A percentile compares a stretch with the other conserved stretches of the same genome.
These are phyloP conservation scores for Phrynocephalus guinanensis DNA, from an alignment of 2,797 vertebrate genomes.

Conservation along the genomic window DNA sequence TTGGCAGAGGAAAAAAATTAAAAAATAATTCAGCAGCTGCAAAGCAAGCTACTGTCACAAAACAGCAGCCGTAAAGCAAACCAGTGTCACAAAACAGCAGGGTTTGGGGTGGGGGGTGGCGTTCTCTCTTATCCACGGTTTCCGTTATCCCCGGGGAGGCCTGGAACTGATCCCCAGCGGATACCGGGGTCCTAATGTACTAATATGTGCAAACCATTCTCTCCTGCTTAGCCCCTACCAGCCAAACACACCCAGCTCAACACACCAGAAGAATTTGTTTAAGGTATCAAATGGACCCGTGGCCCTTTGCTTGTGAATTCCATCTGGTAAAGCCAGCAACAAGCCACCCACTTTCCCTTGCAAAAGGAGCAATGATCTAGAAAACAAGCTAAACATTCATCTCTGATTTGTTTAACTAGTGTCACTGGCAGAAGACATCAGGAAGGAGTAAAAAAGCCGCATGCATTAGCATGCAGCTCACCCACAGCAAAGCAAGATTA, in stretches of 20 bases:
- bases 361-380: neutral
- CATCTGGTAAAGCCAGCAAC: neutral
- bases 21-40: too few species aligned
- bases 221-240: neutral
- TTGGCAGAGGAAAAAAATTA: too few species aligned
- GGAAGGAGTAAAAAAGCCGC: neutral
- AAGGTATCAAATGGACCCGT: neutral
- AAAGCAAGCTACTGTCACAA: too few species aligned
- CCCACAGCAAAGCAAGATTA: neutral
- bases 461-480: neutral
- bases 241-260: neutral
- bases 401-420: neutral
- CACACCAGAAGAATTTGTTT: neutral
- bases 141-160: too few species aligned
- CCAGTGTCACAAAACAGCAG: too few species aligned
- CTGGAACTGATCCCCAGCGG: too few species aligned
- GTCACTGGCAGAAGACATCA: neutral
- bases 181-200: neutral
- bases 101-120: too few species aligned
- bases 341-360: neutral
- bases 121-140: too few species aligned
- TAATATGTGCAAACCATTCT: neutral
- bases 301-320: neutral
- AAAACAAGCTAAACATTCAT: neutral
- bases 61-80: too few species aligned